phyloP scores from a whole-genome alignment of 2,797 vertebrate species.

The Brachyrhaphis roseni region DNA sequence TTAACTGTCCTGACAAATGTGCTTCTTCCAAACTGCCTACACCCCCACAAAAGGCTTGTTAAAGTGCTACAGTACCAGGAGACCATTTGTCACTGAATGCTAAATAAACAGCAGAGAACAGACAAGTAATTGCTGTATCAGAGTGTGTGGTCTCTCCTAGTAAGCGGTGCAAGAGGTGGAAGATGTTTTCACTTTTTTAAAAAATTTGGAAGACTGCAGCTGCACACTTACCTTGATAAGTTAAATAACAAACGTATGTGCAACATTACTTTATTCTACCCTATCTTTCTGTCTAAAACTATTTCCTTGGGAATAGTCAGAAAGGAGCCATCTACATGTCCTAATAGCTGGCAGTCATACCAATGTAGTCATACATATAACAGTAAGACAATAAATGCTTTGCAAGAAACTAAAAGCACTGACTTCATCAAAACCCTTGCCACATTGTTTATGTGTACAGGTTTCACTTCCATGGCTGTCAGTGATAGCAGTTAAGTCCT shows the following conservation, averaged over 20 bases:
- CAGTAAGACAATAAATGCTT: neutral
- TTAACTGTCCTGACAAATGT: conserved; percentile 66
- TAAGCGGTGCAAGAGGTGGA: conserved; percentile 32
- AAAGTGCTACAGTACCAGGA: conserved; percentile 62
- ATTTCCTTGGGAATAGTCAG: neutral
- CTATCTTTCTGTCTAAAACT: neutral
- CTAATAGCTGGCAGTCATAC: neutral
- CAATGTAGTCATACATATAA: neutral
- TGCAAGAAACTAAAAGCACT: neutral
- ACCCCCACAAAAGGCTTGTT: conserved; percentile 55
- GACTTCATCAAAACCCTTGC: neutral
- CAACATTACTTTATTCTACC: conserved; percentile 19
- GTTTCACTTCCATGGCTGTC: neutral
- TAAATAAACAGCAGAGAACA: conserved; percentile 63
- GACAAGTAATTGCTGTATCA: conserved; percentile 34
- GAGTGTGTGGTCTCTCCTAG: conserved; percentile 57
- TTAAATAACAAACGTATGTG: conserved; percentile 22
- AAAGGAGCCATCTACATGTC: neutral
- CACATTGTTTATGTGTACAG: neutral
- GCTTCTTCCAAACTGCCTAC: conserved; percentile 65
- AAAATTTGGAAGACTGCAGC: neutral
- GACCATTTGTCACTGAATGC: conserved; percentile 70
- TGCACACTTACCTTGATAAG: conserved; percentile 15
- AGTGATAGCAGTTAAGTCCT: neutral
- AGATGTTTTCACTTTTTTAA: conserved; percentile 22